These are phyloP conservation scores for Cinclus mexicanus DNA, from an alignment of 2,113 vertebrate species.

Conservation along the genomic window DNA sequence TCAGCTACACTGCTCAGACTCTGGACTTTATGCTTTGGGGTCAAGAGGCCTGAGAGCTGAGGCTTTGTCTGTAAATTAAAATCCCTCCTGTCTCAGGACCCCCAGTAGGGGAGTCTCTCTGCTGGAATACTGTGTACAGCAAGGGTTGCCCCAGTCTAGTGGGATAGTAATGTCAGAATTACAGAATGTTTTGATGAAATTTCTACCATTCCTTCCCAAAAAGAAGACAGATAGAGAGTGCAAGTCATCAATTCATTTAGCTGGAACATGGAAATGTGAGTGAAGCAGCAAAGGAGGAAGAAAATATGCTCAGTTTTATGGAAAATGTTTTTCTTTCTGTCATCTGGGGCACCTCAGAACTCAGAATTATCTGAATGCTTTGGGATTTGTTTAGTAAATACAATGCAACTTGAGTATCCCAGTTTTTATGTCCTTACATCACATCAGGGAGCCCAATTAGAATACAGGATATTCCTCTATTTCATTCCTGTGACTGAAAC, in stretches of 20 bases:
- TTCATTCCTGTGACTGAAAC: not conserved
- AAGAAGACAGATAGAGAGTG: not conserved
- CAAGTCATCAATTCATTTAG: not conserved
- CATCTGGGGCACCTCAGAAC: not conserved
- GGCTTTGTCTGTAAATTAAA: not conserved
- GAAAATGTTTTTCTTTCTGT: not conserved
- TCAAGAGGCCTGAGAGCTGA: not conserved
- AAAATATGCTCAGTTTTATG: not conserved
- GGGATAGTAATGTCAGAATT: not conserved
- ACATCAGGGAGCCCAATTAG: not conserved
- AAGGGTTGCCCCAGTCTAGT: not conserved
- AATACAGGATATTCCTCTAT: not conserved
- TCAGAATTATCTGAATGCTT: not conserved
- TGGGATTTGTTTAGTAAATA: not conserved
- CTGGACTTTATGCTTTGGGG: not conserved
- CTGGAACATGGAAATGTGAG: not conserved
- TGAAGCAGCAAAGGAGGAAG: not conserved
- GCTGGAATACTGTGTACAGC: not conserved
- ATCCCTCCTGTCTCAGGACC: not conserved
- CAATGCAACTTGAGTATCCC: not conserved
- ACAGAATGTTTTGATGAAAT: not conserved
- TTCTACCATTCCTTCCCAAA: not conserved
- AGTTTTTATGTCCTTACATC: not conserved
- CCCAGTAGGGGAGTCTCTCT: rapidly evolving
- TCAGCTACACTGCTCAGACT: not conserved